These are phyloP conservation scores for Linyphia triangularis DNA, from an alignment of 2,888 invertebrate species.

Conservation along the genomic window DNA sequence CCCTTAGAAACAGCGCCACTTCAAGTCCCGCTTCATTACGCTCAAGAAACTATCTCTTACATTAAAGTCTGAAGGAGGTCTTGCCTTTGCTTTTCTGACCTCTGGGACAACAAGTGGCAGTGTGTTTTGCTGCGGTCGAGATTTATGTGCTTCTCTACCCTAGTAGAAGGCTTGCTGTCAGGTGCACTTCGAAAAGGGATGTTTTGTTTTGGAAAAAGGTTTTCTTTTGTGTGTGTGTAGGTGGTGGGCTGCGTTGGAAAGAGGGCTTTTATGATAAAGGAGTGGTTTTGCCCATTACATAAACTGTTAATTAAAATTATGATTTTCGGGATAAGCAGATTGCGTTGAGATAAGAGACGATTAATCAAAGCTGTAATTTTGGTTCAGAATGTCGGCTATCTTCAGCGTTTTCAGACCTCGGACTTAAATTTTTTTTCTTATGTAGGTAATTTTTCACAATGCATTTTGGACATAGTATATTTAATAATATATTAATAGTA, in stretches of 20 bases:
- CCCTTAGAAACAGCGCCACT: no score
- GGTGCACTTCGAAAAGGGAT: slow-evolving; percentile 1
- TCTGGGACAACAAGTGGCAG: not conserved
- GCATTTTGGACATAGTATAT: no score
- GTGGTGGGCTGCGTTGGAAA: not conserved
- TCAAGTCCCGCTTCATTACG: slow-evolving; percentile 26
- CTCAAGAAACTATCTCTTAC: slow-evolving; percentile 30
- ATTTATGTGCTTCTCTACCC: slow-evolving; percentile 38
- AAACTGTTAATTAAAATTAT: not conserved
- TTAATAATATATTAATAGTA: no score
- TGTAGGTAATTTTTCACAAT: no score
- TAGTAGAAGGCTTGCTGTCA: not conserved
- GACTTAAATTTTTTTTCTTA: no score
- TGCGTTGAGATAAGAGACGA: no score
- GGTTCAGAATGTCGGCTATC: not conserved
- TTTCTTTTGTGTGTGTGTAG: not conserved
- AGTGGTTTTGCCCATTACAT: not conserved
- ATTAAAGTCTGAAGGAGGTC: slow-evolving; percentile 8
- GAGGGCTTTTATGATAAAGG: not conserved
- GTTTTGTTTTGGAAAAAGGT: slow-evolving; percentile 6
- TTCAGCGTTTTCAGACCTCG: not conserved
- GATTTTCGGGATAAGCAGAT: not conserved
- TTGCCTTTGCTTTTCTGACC: slow-evolving; percentile 27
- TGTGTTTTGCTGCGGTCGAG: slow-evolving; percentile 27
- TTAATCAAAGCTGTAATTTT: not conserved